Conservation (phyloP, 2,797 vertebrate genomes). For the Platyrinchus mystaceus region DNA sequence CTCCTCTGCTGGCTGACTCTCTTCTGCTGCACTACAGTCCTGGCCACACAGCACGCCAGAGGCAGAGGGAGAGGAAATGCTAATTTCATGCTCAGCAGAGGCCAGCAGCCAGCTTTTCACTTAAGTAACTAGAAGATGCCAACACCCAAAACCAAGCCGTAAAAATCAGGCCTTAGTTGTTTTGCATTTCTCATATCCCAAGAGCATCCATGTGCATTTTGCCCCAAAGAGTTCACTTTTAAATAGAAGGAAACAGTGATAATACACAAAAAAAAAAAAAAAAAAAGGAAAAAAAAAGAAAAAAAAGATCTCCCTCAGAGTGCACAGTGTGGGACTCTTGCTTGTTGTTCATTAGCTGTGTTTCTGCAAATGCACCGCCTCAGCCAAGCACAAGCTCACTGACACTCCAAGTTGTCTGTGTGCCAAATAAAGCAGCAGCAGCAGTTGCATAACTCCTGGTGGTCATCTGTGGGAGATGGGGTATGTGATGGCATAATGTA, state of each 20-base stretch:
- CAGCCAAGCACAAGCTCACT: fast-evolving
- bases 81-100: not conserved
- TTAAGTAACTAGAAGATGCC: not conserved
- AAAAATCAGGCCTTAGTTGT: not conserved
- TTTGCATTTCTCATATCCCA: not conserved
- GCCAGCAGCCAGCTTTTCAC: not conserved
- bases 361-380: not conserved
- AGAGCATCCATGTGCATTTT: not conserved
- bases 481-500: too few relatives aligned
- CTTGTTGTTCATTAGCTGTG: not conserved
- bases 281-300: not conserved
- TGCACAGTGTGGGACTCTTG: not conserved
- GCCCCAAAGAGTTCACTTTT: not conserved
- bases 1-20: not conserved
- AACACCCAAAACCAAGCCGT: not conserved
- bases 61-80: not conserved
- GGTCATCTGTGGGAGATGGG: not conserved
- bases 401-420: not conserved
- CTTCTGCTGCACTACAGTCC: not conserved
- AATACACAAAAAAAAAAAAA: not conserved
- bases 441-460: not conserved
- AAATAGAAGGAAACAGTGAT: not conserved
- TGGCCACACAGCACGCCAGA: fast-evolving
- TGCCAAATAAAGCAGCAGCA: not conserved
- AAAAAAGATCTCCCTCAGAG: not conserved